These are phyloP conservation scores for Montipora capitata DNA, from an alignment of 92 coral and sea anemone species.

Conservation along the genomic window DNA sequence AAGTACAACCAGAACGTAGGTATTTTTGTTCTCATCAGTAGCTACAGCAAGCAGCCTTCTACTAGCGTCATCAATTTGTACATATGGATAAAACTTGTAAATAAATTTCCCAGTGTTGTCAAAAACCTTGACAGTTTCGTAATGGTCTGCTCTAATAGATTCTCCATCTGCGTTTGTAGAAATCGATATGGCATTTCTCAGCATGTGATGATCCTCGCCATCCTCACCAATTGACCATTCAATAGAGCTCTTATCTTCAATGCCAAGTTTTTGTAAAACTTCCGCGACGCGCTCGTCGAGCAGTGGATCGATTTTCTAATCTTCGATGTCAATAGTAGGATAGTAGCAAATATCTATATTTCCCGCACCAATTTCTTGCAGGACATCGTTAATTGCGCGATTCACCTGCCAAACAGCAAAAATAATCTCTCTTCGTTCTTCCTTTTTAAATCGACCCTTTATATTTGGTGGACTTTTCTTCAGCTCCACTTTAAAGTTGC, in stretches of 20 bases:
- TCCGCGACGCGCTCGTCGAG: background rate
- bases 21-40: background rate
- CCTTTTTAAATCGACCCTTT: conserved; percentile 17
- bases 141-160: conserved; percentile 41
- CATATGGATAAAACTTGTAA: background rate
- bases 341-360: no score
- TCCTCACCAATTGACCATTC: no score
- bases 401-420: conserved; percentile 16
- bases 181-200: conserved; percentile 39
- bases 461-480: background rate
- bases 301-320: background rate
- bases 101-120: conserved; percentile 1
- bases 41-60: background rate
- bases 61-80: no score
- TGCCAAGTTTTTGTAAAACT: background rate
- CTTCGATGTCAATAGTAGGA: background rate
- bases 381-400: conserved; percentile 10
- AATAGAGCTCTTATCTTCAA: no score
- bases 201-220: conserved; percentile 14
- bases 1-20: no score
- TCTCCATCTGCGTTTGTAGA: conserved; percentile 20
- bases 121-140: conserved; percentile 51
- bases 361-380: background rate
- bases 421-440: conserved; percentile 16
- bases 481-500: background rate